A percentile compares a stretch with the other conserved stretches of the same genome.
Conservation (phyloP, 2,113 vertebrate species). For the Ellobius talpinus region DNA sequence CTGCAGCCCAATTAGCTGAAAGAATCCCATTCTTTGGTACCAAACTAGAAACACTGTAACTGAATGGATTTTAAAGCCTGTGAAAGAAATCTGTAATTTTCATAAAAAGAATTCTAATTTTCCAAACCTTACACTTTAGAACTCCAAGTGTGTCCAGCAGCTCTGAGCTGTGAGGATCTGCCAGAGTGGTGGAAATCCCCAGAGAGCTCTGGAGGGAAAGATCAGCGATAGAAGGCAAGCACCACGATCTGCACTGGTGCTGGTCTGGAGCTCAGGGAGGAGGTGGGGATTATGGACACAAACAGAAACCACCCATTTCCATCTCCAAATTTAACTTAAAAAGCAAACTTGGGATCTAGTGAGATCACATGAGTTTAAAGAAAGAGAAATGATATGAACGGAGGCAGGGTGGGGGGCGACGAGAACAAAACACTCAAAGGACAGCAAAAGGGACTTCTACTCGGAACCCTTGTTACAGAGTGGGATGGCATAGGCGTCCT, state of each 20-base stretch:
- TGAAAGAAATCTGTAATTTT: slow-evolving; percentile 14
- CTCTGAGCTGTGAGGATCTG: not conserved
- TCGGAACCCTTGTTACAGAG: not conserved
- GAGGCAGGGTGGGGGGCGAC: not conserved
- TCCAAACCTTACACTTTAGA: not conserved
- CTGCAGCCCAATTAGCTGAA: not conserved
- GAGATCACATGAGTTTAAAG: not conserved
- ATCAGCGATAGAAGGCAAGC: not conserved
- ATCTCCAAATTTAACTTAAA: slow-evolving; percentile 8
- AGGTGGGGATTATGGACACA: not conserved
- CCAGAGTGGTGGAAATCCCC: not conserved
- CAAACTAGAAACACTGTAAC: slow-evolving; percentile 57
- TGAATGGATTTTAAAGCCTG: not conserved
- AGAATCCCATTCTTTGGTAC: slow-evolving; percentile 2
- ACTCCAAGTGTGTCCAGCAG: not conserved
- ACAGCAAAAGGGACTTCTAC: not conserved
- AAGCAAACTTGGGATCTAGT: not conserved
- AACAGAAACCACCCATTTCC: not conserved
- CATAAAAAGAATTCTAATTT: slow-evolving; percentile 30
- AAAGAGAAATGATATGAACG: slow-evolving; percentile 7
- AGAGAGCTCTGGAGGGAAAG: not conserved
- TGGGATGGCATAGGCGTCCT: not conserved
- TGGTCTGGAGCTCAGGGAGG: not conserved
- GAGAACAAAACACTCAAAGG: not conserved
- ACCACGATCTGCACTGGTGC: not conserved